Percentiles rank a stretch among this genome's conserved stretches.
Evolutionary conservation across 1,140 invertebrate species (phyloP).

Genomic region (Glomeris maerens): DNA sequence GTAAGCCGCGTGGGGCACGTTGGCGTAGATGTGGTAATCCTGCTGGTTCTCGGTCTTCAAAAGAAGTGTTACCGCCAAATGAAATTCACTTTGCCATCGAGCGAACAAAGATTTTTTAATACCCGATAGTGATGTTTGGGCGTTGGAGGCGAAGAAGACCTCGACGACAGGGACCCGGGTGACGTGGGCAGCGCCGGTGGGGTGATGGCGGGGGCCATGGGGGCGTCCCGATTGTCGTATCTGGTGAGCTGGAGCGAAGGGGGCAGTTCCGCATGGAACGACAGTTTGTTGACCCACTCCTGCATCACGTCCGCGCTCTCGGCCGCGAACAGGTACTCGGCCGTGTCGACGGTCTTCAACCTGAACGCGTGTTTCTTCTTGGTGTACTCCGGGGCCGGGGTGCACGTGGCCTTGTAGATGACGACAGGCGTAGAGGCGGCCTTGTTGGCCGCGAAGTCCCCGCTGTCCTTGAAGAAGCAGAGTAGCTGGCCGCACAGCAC

Average conservation of each 20-base stretch:
- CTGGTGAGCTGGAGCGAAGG: conserved; percentile 75
- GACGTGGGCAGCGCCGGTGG: neutral
- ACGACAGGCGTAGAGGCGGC: conserved; percentile 83
- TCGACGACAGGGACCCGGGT: neutral
- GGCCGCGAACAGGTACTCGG: conserved; percentile 81
- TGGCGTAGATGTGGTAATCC: too few relatives aligned
- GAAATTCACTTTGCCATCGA: too few relatives aligned
- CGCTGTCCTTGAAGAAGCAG: conserved; percentile 94
- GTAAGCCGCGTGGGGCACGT: too few relatives aligned
- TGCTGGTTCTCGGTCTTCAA: too few relatives aligned
- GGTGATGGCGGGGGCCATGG: neutral
- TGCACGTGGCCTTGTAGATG: conserved; percentile 69
- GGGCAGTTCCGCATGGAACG: conserved; percentile 80
- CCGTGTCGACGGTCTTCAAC: conserved; percentile 70
- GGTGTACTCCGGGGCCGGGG: conserved; percentile 78
- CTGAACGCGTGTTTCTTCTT: conserved; percentile 90
- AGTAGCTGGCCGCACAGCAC: conserved; percentile 90
- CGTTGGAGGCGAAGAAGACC: neutral
- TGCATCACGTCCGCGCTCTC: conserved; percentile 56
- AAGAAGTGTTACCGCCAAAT: too few relatives aligned
- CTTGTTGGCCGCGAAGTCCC: conserved; percentile 65
- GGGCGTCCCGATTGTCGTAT: conserved; percentile 43
- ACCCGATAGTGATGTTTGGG: neutral
- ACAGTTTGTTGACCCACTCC: conserved; percentile 88
- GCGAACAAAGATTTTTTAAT: neutral